Percentiles rank a stretch among this genome's conserved stretches.
Evolutionary conservation across 2,888 invertebrate species (phyloP).

Genomic region (Chrysolina americana): DNA sequence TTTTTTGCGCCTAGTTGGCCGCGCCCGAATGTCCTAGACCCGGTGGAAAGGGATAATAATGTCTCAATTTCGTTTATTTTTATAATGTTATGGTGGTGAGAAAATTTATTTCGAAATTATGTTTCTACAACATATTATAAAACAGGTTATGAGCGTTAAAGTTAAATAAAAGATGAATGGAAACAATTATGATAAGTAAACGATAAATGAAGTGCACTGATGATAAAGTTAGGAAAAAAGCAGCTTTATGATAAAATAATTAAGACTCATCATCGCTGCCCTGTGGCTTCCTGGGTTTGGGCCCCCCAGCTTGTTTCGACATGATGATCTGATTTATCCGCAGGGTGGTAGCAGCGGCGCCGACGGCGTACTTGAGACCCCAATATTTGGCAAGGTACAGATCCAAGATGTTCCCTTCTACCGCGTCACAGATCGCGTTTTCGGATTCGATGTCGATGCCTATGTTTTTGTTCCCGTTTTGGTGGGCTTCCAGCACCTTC

Average conservation of each 20-base stretch:
- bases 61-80: too few relatives aligned
- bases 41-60: background rate
- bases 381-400: slow-evolving; percentile 89
- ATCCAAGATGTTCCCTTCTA: slow-evolving; percentile 86
- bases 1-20: too few relatives aligned
- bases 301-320: slow-evolving; percentile 97
- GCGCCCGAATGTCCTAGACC: too few relatives aligned
- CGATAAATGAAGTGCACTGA: background rate
- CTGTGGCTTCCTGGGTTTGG: slow-evolving; percentile 80
- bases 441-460: slow-evolving; percentile 93
- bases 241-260: slow-evolving; percentile 29
- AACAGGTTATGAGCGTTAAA: background rate
- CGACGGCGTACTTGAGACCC: slow-evolving; percentile 96
- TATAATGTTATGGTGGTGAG: too few relatives aligned
- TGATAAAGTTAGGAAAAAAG: background rate
- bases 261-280: slow-evolving; percentile 80
- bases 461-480: slow-evolving; percentile 72
- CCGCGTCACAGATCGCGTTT: slow-evolving; percentile 81
- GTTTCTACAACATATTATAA: too few relatives aligned
- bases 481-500: slow-evolving; percentile 94
- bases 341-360: slow-evolving; percentile 92
- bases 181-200: background rate
- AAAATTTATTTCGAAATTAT: too few relatives aligned
- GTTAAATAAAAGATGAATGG: background rate
- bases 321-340: slow-evolving; percentile 98